These are phyloP conservation scores for Aplodontia rufa DNA, from an alignment of 2,113 vertebrate genomes.

Conservation along the genomic window DNA sequence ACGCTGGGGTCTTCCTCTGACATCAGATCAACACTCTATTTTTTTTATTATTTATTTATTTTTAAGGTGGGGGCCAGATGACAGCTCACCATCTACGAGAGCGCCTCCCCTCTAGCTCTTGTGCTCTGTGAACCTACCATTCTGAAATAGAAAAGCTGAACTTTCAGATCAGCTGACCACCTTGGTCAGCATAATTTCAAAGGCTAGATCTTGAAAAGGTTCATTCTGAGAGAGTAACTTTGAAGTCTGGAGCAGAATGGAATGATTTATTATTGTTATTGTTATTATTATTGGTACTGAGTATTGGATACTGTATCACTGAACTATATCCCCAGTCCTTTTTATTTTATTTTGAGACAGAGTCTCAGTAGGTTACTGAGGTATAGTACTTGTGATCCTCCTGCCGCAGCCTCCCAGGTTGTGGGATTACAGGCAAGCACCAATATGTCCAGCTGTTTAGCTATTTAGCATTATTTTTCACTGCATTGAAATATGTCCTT, in stretches of 20 bases:
- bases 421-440: too few relatives aligned
- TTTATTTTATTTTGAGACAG: too few relatives aligned
- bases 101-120: neutral
- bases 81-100: neutral
- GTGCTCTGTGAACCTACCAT: neutral
- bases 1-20: neutral
- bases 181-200: neutral
- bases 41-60: neutral
- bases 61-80: too few relatives aligned
- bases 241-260: neutral
- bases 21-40: neutral
- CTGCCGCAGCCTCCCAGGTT: too few relatives aligned
- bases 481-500: neutral
- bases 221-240: neutral
- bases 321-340: too few relatives aligned
- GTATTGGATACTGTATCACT: too few relatives aligned
- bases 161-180: neutral
- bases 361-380: too few relatives aligned
- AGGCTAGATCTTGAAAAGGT: neutral
- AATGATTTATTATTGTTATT: too few relatives aligned
- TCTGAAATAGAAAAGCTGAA: neutral
- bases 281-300: too few relatives aligned
- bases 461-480: neutral
- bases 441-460: neutral
- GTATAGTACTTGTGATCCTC: too few relatives aligned